These are phyloP conservation scores for Parazoanthus swiftii DNA, from an alignment of 92 coral and sea anemone species.

Conservation along the genomic window DNA sequence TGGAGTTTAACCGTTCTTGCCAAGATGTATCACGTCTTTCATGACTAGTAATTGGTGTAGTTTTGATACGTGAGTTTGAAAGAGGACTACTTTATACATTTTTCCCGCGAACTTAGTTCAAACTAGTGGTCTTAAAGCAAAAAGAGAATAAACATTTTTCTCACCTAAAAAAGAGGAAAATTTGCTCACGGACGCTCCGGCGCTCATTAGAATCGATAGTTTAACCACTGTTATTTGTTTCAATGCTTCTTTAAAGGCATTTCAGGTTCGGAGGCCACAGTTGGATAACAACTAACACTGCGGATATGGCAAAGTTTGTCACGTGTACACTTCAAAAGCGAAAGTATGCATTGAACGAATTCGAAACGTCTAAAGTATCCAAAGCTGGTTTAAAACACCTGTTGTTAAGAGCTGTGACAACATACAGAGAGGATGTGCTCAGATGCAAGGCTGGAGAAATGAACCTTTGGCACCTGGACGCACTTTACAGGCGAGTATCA, in stretches of 20 bases:
- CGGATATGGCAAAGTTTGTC: slow-evolving; percentile 70
- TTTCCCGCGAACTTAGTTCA: too few relatives aligned
- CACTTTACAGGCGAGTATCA: slow-evolving; percentile 57
- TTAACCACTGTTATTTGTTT: too few relatives aligned
- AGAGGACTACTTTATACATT: too few relatives aligned
- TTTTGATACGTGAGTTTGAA: too few relatives aligned
- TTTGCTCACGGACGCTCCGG: too few relatives aligned
- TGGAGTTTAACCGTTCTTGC: too few relatives aligned
- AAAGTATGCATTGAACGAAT: neutral
- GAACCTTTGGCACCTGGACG: slow-evolving; percentile 70
- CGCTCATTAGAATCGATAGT: too few relatives aligned
- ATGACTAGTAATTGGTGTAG: too few relatives aligned
- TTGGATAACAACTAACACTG: slow-evolving; percentile 69
- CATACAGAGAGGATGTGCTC: slow-evolving; percentile 67
- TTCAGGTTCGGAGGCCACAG: slow-evolving; percentile 73
- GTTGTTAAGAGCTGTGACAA: slow-evolving; percentile 50
- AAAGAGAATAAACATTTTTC: too few relatives aligned
- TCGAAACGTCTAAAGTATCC: neutral
- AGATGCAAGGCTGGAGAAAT: slow-evolving; percentile 71
- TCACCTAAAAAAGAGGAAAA: too few relatives aligned
- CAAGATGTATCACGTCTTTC: too few relatives aligned
- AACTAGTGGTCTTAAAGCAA: too few relatives aligned
- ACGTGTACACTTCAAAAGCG: slow-evolving; percentile 40
- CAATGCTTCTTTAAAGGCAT: slow-evolving; percentile 52
- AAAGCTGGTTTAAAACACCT: slow-evolving; percentile 26